phyloP scores from a whole-genome alignment of 2,113 vertebrate genomes.

The Ifrita kowaldi region DNA sequence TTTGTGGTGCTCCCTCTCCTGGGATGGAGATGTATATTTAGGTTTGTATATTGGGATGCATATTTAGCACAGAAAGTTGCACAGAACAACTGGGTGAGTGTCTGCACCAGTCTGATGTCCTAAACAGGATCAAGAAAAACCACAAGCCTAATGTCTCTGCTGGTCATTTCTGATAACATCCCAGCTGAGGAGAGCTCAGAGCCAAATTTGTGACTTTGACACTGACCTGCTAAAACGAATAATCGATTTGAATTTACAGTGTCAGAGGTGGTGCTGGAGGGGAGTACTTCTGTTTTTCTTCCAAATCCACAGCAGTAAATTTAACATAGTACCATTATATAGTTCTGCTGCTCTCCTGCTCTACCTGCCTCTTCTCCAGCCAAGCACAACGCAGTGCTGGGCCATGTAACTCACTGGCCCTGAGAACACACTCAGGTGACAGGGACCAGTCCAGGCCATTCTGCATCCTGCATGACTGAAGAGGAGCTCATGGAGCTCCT shows the following conservation, averaged over 20 bases:
- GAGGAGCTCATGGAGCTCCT: not conserved
- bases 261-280: not conserved
- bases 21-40: not conserved
- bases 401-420: fast-evolving
- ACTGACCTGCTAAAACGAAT: not conserved
- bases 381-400: not conserved
- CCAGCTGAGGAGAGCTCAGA: not conserved
- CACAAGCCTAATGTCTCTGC: not conserved
- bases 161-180: not conserved
- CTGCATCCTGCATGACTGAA: not conserved
- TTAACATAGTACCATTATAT: not conserved
- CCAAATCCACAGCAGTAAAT: not conserved
- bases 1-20: not conserved
- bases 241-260: not conserved
- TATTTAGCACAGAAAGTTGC: not conserved
- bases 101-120: not conserved
- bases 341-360: not conserved
- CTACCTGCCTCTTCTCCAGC: not conserved
- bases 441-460: not conserved
- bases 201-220: not conserved
- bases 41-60: not conserved
- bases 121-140: not conserved
- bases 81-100: not conserved
- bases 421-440: fast-evolving
- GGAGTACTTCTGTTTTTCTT: not conserved